phyloP scores from a whole-genome alignment of 1,140 invertebrate genomes.

The Phthorimaea operculella region DNA sequence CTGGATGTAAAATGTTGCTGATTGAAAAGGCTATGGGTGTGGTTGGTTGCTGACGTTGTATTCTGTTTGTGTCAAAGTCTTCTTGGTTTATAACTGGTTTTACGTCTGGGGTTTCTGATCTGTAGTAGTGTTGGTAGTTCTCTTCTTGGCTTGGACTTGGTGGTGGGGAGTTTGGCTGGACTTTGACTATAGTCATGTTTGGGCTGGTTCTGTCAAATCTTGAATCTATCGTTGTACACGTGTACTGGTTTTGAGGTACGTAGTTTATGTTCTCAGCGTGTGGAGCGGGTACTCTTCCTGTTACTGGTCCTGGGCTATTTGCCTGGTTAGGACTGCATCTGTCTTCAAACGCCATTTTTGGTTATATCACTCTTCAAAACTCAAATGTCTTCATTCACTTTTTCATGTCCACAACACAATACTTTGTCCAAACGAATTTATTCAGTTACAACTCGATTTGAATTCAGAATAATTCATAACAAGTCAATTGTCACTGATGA shows the following conservation, averaged over 20 bases:
- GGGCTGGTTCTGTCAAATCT: conserved; percentile 37
- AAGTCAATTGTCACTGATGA: conserved; percentile 20
- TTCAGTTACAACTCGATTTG: conserved; percentile 14
- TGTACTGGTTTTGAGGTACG: conserved; percentile 46
- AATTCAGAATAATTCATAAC: conserved; percentile 20
- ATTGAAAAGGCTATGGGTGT: conserved; percentile 55
- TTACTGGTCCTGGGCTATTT: conserved; percentile 62
- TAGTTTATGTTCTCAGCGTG: conserved; percentile 31
- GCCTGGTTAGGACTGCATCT: conserved; percentile 71
- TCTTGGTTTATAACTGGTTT: conserved; percentile 40
- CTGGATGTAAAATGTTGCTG: conserved; percentile 58
- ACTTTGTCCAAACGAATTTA: conserved; percentile 12
- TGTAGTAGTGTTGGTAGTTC: conserved; percentile 46
- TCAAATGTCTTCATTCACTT: conserved; percentile 7
- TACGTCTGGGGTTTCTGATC: conserved; percentile 51
- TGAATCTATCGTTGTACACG: conserved; percentile 52
- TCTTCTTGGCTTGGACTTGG: conserved; percentile 42
- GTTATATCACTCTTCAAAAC: conserved; percentile 12
- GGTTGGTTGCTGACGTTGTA: conserved; percentile 31
- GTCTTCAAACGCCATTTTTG: conserved; percentile 71
- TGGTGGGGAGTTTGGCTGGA: conserved; percentile 49
- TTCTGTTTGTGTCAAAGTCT: conserved; percentile 35
- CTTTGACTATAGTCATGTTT: conserved; percentile 47
- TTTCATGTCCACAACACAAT: conserved; percentile 12
- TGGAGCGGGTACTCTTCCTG: conserved; percentile 47